Percentiles rank a stretch among this genome's conserved stretches.
Conservation (phyloP, 2,797 vertebrate species). For the Hafferia zeledoni region DNA sequence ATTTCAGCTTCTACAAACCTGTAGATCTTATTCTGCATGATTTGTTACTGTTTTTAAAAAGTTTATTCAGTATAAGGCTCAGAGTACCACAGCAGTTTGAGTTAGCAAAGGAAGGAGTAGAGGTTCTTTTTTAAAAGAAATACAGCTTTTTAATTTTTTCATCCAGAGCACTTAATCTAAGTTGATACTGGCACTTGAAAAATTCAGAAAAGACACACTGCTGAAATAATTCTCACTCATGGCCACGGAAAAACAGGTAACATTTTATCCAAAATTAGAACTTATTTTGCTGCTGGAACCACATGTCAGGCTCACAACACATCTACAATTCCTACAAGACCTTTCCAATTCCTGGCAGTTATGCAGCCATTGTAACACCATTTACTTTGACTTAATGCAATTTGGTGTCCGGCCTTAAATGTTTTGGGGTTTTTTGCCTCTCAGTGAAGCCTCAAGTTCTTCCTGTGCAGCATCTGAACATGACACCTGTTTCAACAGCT, state of each 20-base stretch:
- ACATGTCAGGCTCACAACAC: background rate
- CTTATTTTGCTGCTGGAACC: background rate
- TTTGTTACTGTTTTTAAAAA: background rate
- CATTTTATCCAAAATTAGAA: background rate
- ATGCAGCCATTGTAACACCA: background rate
- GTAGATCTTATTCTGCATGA: background rate
- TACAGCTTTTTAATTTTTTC: background rate
- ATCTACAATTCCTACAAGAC: background rate
- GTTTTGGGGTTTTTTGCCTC: background rate
- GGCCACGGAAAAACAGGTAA: background rate
- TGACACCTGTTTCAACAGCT: slow-evolving; percentile 1
- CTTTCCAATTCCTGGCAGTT: background rate
- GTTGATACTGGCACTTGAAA: background rate
- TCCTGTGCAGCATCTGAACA: background rate
- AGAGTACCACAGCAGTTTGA: background rate
- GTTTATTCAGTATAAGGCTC: background rate
- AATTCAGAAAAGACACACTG: background rate
- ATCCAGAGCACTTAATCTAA: background rate
- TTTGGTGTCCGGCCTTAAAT: background rate
- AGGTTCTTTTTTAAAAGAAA: background rate
- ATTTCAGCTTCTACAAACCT: background rate
- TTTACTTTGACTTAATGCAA: background rate
- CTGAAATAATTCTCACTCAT: background rate
- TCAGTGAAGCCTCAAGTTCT: background rate
- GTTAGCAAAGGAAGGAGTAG: background rate